Conservation (phyloP, 2,888 invertebrate genomes). For the Galeruca laticollis region DNA sequence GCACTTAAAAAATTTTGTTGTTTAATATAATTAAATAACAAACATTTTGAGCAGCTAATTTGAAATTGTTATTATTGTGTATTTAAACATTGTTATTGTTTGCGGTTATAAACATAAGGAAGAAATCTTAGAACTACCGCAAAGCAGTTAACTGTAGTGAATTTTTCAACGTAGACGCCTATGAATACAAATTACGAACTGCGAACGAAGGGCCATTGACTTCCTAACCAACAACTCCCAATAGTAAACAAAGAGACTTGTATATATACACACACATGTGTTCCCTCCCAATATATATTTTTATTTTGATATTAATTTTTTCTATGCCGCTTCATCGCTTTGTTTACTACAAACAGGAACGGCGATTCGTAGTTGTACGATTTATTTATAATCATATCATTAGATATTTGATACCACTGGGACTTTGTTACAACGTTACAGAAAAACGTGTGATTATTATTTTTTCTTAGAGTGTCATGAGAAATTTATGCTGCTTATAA, state of each 20-base stretch:
- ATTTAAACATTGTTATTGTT: neutral
- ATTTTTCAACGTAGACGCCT: conserved; percentile 9
- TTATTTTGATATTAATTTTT: conserved; percentile 18
- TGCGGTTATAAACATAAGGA: neutral
- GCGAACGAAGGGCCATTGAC: conserved; percentile 43
- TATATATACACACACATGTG: conserved; percentile 13
- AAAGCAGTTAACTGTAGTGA: neutral
- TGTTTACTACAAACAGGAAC: conserved; percentile 35
- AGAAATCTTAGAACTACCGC: neutral
- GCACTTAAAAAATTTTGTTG: no score
- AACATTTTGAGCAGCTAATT: no score
- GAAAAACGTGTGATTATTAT: conserved; percentile 3
- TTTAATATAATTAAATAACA: no score
- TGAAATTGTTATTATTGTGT: neutral
- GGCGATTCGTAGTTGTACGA: conserved; percentile 19
- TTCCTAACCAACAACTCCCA: conserved; percentile 25
- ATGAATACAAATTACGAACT: conserved; percentile 5
- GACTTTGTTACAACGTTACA: neutral
- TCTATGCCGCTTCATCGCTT: conserved; percentile 9
- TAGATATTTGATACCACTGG: conserved; percentile 28
- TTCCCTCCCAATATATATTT: conserved; percentile 22
- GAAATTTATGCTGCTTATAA: no score
- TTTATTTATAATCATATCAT: conserved; percentile 9
- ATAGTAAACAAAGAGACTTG: conserved; percentile 42
- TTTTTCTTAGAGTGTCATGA: neutral